Conservation (phyloP, 2,888 invertebrate species). For the Onthophagus sagittarius region DNA sequence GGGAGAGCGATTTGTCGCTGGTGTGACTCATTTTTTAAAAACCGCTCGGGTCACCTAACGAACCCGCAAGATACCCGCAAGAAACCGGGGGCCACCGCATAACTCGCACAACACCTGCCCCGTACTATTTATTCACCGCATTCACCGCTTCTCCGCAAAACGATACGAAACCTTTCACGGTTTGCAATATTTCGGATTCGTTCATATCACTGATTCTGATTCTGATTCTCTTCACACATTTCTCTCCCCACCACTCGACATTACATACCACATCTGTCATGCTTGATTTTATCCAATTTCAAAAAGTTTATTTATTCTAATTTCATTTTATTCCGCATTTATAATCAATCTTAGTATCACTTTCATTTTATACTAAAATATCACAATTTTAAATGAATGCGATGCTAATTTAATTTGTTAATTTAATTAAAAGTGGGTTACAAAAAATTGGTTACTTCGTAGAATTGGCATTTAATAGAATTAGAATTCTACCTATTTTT, state of each 20-base stretch:
- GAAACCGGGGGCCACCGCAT: not conserved
- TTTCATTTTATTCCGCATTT: not conserved
- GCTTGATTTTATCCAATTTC: not conserved
- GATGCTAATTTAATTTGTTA: not conserved
- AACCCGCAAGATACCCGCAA: not conserved
- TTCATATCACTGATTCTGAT: not conserved
- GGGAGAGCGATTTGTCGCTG: conserved; percentile 47
- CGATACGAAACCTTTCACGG: no score
- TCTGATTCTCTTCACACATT: not conserved
- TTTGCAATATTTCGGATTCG: not conserved
- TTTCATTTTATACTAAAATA: no score
- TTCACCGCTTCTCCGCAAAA: not conserved
- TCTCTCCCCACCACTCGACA: not conserved
- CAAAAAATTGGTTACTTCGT: not conserved
- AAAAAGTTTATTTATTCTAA: not conserved
- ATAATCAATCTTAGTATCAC: not conserved
- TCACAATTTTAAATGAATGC: no score
- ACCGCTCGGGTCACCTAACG: not conserved
- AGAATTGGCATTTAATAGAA: not conserved
- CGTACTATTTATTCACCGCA: not conserved
- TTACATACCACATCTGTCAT: not conserved
- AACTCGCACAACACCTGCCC: not conserved
- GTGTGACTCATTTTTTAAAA: conserved; percentile 45
- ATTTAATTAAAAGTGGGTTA: not conserved
- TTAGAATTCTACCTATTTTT: not conserved